Evolutionary conservation across 2,888 invertebrate species (phyloP), one percentile per base, ranked within the genome.

Genomic region (Drosophila nr. medialis): DNA sequence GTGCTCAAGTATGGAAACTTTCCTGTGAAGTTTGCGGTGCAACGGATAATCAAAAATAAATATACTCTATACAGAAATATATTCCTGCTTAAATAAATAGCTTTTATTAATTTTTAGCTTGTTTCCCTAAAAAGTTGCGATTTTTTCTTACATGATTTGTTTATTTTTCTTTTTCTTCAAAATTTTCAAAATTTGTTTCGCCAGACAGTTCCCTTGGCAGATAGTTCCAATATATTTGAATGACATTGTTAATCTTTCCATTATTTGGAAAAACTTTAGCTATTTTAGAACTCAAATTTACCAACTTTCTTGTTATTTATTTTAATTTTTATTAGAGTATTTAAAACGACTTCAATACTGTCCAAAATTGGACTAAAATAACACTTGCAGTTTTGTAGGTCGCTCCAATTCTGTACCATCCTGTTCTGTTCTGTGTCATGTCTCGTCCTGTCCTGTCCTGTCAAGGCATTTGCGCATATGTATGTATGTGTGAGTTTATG

Each of bases 321-420:
- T 53, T 21, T 10, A 7, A 36, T 49, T 18, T 36, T 10, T 40
- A 36, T 13, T 4, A 74, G 83, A 11, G 75, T 55, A 73, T 80
- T 42, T 21, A 15, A 18, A 56, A 45, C 29, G 40, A 62, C 42
- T 8, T 24, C 8, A 30, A 15, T 34, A 42, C 2, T 6, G 13
- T 11, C 50, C 49, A 34, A 0, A 27, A 32, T 40, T 40, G 56
- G 38, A 54, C 30, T 67, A 60, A 21, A 64, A 64, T 69, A 80
- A 76, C 86, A 89, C 81, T 86, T 81, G 75, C 76, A 79, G 34
- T 75, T 83, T 86, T 72, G 58, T 75, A 29, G 64, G 69, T 78
- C 71, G 61, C 66, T 51, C 13, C 32, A 40, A 53, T 66, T 60
- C 27, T 21, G 21, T 58, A 21, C 7, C 48, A 34, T 36, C 40